Percentiles rank a stretch among this genome's conserved stretches.
These are phyloP conservation scores for Pogonomyrmex californicus DNA, from an alignment of 1,140 invertebrate genomes.

Conservation along the genomic window DNA sequence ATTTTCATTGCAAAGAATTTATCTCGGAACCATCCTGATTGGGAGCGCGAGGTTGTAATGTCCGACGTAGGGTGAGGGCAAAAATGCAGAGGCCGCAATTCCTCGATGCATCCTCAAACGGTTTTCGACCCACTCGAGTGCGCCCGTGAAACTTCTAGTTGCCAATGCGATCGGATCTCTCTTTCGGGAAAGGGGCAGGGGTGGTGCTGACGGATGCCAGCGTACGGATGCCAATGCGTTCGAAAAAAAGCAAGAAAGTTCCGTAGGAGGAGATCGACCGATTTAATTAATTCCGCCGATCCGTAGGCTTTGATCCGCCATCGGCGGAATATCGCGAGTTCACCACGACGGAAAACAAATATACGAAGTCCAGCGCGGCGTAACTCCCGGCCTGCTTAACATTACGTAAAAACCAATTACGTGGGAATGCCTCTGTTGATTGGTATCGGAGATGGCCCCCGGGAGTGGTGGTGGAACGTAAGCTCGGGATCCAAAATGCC, in stretches of 20 bases:
- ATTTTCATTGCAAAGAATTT: conserved; percentile 30
- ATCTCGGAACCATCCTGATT: conserved; percentile 1
- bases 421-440: conserved; percentile 79
- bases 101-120: conserved; percentile 58
- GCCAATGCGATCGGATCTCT: conserved; percentile 52
- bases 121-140: conserved; percentile 8
- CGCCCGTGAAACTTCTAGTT: conserved; percentile 48
- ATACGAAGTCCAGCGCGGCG: conserved; percentile 64
- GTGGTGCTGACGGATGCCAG: conserved; percentile 9
- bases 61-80: conserved; percentile 17
- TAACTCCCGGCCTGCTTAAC: conserved; percentile 79
- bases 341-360: conserved; percentile 83
- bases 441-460: conserved; percentile 76
- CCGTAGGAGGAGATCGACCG: conserved; percentile 65
- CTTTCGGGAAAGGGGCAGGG: background rate
- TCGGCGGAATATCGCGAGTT: conserved; percentile 79
- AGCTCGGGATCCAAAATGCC: conserved; percentile 73
- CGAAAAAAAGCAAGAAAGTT: conserved; percentile 68
- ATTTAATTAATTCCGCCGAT: conserved; percentile 82
- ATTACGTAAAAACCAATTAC: conserved; percentile 85
- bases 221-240: conserved; percentile 6
- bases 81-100: conserved; percentile 52
- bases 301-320: conserved; percentile 80
- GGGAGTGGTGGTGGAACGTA: conserved; percentile 64
- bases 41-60: background rate